Evolutionary conservation across 2,888 invertebrate species (phyloP).

Genomic region (Phragmatobia fuliginosa): DNA sequence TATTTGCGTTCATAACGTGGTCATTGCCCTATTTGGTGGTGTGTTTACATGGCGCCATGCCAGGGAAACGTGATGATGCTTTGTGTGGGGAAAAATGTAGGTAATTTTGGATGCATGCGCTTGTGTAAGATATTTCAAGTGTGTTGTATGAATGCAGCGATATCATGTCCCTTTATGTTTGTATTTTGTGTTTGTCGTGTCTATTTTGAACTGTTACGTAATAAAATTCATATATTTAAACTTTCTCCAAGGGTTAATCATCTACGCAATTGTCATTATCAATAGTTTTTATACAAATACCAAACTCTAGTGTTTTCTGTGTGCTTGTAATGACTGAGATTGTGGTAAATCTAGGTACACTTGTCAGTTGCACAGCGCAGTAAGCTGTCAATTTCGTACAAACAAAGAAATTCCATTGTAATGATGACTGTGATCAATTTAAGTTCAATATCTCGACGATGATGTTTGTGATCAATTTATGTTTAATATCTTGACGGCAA

Average conservation of each 20-base stretch:
- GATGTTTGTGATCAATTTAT: slow-evolving; percentile 33
- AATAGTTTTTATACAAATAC: too few relatives aligned
- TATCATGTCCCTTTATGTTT: slow-evolving; percentile 24
- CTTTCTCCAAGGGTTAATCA: not conserved
- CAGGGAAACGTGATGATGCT: slow-evolving; percentile 62
- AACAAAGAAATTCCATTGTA: slow-evolving; percentile 41
- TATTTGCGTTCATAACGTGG: slow-evolving; percentile 79
- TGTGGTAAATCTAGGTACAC: slow-evolving; percentile 40
- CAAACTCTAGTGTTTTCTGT: not conserved
- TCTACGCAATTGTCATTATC: not conserved
- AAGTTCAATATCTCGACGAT: slow-evolving; percentile 30
- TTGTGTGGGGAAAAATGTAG: slow-evolving; percentile 43
- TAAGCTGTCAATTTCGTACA: slow-evolving; percentile 41
- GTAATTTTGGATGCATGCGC: slow-evolving; percentile 40
- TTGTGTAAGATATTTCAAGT: slow-evolving; percentile 31
- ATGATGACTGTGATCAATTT: slow-evolving; percentile 34
- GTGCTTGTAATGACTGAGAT: slow-evolving; percentile 29
- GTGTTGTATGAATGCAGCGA: not conserved
- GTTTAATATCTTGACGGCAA: slow-evolving; percentile 27
- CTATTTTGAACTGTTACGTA: not conserved
- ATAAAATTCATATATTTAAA: not conserved
- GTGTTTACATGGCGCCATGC: slow-evolving; percentile 81
- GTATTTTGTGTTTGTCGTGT: slow-evolving; percentile 1
- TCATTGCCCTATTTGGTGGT: slow-evolving; percentile 85
- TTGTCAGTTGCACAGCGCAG: too few relatives aligned